Evolutionary conservation across 1,140 invertebrate genomes (phyloP), one percentile per base, ranked within the genome.

Genomic region (Neuroterus valhalla): DNA sequence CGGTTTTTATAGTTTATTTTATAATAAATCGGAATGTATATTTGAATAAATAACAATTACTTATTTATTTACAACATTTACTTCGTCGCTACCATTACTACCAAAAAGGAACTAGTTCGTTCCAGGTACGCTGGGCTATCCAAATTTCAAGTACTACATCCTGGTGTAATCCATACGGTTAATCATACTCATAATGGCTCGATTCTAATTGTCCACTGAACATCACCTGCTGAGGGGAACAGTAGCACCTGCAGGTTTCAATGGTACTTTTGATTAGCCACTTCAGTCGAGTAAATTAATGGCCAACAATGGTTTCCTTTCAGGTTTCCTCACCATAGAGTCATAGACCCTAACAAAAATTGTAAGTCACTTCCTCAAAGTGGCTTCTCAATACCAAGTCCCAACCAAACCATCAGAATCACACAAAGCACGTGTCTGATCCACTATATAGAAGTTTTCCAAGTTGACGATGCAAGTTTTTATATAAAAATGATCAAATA

Each of bases 221-320:
- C 55, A 26, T 55, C 55, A 62, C 55, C 26, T 62, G 26, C 55
- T 62, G 55, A 11, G 21, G 26, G 23, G 55, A 62, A 62, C 55
- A 38, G 55, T 62, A 31, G 55, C 55, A 62, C 55, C 55, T 62
- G 55, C 14, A 62, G 1, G 6, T 14, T 62, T 31, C 21, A 23
- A 62, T 31, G 23, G 31, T 31, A 26, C 4, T 15, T 62, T 62
- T 31, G 55, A 62, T 62, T 62, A 62, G 55, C 14, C 48, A 50
- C 19, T 50, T 21, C 17, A 50, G 11, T 19, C 48, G 48, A 5
- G 52, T 62, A 26, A 31, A 14, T 62, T n/a, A 62, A 15, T 23
- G 55, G 15, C n/a, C 21, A 38, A 62, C 55, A 62, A 62, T 62
- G 12, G 23, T 8, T 21, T 50, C 26, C 52, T 55, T 55, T 55